Base-by-base conservation (phyloP, 2,113 vertebrate species). In the Columba livia region DNA sequence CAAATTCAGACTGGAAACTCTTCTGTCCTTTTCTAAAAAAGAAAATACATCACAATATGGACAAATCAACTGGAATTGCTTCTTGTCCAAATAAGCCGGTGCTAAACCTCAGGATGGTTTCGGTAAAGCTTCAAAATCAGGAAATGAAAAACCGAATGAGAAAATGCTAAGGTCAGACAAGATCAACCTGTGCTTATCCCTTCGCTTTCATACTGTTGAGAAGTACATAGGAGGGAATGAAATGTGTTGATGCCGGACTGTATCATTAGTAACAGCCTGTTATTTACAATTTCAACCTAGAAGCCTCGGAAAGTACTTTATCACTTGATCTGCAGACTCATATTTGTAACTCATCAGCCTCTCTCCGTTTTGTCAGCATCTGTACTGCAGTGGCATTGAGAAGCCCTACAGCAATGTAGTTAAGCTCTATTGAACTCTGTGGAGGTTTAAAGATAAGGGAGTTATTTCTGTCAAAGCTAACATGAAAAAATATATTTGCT, bases 71-170 rank as follows among this genome's bases (percentile, higher is more conserved):
- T 95, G 71, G 73, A 83, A 32, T 89, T 90, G 82, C 88, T 86
- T 64, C 77, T 79, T 74, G 72, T 58, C 75, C 29, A 64, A 11
- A 88, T 81, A 51, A 90, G 57, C 40, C 8, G 40, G 73, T 12
- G 36, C 56, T 92, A 89, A 96, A 65, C 44, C 88, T 94, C 75
- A 34, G 86, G 64, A 80, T 65, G 36, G 87, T 92, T 82, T 9
- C 67, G 40, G 73, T 31, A 28, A 67, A 81, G 65, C 42, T 42
- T 95, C 88, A 69, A 85, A 66, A 88, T 20, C 64, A 85, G 90
- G 93, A 90, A 94, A 92, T 93, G 85, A 90, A 94, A 96, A 96
- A 79, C 83, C n/a, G 75, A 61, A 73, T 20, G 36, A 88, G 47
- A 84, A 95, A 94, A 95, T 12, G 48, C 79, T 65, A n/a, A 85